These are phyloP conservation scores for Otus sunia DNA, from an alignment of 2,113 vertebrate genomes.

Conservation along the genomic window DNA sequence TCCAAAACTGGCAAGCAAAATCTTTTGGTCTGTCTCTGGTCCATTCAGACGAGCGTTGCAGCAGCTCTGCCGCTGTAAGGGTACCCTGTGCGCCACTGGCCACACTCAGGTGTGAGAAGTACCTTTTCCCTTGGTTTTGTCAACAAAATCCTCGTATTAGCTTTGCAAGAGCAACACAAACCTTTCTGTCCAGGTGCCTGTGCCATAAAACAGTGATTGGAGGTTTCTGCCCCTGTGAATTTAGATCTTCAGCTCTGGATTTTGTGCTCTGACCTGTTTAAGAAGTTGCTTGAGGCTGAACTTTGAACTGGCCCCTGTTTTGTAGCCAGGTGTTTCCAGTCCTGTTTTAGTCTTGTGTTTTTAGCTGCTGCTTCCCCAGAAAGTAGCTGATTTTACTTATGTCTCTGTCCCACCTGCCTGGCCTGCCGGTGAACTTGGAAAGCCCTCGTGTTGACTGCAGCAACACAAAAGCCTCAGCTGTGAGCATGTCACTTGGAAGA, in stretches of 20 bases:
- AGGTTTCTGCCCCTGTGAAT: neutral
- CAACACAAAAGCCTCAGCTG: neutral
- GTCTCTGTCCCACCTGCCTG: neutral
- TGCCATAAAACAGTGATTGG: neutral
- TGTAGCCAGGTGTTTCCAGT: neutral
- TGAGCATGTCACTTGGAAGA: accelerated
- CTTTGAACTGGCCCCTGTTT: neutral
- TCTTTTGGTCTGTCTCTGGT: neutral
- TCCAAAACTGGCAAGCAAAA: neutral
- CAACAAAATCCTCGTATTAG: neutral
- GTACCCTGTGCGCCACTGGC: neutral
- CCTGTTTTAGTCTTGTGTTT: neutral
- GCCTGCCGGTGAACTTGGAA: neutral
- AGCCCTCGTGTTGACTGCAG: neutral
- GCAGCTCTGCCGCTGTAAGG: neutral
- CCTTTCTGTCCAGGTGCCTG: neutral
- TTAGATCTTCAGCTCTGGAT: neutral
- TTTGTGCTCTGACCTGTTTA: neutral
- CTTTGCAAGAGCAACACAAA: neutral
- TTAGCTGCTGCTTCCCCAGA: neutral
- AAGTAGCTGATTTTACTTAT: neutral
- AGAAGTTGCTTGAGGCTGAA: neutral
- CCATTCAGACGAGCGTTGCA: neutral
- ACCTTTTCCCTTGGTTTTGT: neutral
- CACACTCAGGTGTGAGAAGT: neutral